Base-by-base conservation (phyloP, 2,113 vertebrate species). In the Dasyornis broadbenti region DNA sequence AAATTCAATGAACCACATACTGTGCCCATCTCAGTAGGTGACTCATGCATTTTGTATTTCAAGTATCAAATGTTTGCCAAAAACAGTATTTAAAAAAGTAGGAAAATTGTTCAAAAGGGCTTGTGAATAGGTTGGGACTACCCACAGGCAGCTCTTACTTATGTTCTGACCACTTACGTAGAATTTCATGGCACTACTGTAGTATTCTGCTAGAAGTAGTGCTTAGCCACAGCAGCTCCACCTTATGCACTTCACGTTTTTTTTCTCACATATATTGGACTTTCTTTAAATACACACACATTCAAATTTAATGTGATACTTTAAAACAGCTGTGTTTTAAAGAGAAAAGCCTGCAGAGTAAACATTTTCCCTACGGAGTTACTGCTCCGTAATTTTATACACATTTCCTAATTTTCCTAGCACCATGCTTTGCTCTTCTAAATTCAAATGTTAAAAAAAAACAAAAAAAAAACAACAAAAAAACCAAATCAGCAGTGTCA, bases 1-100 rank as follows among this genome's bases (percentile, higher is more conserved):
- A 98, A 98, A 98, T 98, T 98, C 98, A 98, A 98, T 98, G 97
- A 98, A 97, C 97, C 97, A 95, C 98, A 98, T 94, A 98, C 98
- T 97, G 97, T 96, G 98, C 96, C 97, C 94, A 94, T 95, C 98
- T 97, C 97, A 98, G 98, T 98, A 97, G 98, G 98, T 97, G 97
- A 98, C 93, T 98, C 97, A 97, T 97, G 97, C 96, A 98, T 98
- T 98, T 98, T 98, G 97, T 98, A 98, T 98, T 98, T 98, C 97
- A 98, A 98, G 98, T 98, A 95, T 97, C 96, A 83, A 98, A 96
- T 97, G 96, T 98, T 98, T 98, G 98, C 98, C 98, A 98, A 98
- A 98, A 98, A 98, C 97, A 98, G 97, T 98, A 98, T 98, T 98
- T 98, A 44, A 95, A 97, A 98, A 98, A 98, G 97, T 98, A 97